A percentile compares a stretch with the other conserved stretches of the same genome.
phyloP scores from a whole-genome alignment of 2,888 invertebrate species.

The Bedellia somnulentella region DNA sequence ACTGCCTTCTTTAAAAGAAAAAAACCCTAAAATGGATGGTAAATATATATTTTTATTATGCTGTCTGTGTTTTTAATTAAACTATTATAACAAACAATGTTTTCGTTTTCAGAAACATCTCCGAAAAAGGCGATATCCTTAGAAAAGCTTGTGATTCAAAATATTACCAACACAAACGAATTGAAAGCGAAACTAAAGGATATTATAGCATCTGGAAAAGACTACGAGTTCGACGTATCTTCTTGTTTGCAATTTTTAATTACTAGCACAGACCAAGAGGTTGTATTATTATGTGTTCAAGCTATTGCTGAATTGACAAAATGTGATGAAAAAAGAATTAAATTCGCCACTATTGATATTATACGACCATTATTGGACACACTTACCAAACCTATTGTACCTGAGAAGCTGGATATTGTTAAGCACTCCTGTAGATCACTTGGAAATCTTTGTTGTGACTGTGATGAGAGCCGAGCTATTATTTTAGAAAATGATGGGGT shows the following conservation, averaged over 20 bases:
- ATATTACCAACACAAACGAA: constrained; percentile 35
- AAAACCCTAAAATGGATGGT: constrained; percentile 12
- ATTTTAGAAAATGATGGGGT: constrained; percentile 54
- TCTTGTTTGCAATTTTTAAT: constrained; percentile 41
- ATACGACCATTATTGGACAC: constrained; percentile 61
- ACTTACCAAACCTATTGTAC: constrained; percentile 30
- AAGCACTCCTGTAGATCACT: constrained; percentile 81
- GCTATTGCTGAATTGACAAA: constrained; percentile 82
- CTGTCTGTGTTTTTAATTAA: not conserved
- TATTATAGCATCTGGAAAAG: constrained; percentile 41
- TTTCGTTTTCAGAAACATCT: constrained; percentile 23
- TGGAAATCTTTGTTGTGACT: constrained; percentile 88
- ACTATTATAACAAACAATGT: not conserved
- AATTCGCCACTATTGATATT: constrained; percentile 65
- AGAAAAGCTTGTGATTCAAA: constrained; percentile 39
- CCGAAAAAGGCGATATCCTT: constrained; percentile 39
- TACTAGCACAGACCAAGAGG: constrained; percentile 41
- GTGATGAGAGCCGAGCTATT: constrained; percentile 67
- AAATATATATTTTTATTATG: constrained; percentile 6
- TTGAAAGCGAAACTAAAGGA: constrained; percentile 45
- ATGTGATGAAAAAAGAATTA: constrained; percentile 72
- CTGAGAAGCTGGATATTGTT: constrained; percentile 54
- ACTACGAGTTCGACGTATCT: constrained; percentile 46
- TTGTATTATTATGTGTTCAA: constrained; percentile 64
- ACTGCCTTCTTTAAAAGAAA: no score